A percentile compares a stretch with the other conserved stretches of the same genome.
These are phyloP conservation scores for Grus americana DNA, from an alignment of 2,113 vertebrate species.

Conservation along the genomic window DNA sequence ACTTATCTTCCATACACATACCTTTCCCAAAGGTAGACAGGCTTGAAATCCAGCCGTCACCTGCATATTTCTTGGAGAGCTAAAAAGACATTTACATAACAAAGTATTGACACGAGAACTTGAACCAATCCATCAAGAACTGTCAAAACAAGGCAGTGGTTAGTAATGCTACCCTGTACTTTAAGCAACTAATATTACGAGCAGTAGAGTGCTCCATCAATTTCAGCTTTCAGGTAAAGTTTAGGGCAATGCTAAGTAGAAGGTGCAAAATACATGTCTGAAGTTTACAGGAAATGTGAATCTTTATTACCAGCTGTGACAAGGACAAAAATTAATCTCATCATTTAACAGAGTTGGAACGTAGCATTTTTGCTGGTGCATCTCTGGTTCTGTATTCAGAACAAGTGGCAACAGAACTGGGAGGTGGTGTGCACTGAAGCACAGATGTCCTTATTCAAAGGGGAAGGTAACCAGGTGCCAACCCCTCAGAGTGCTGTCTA, in stretches of 20 bases:
- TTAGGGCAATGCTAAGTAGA: background rate
- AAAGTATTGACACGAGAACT: background rate
- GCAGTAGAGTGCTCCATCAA: background rate
- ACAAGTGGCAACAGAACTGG: background rate
- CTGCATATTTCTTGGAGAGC: background rate
- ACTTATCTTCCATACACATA: background rate
- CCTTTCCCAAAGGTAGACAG: background rate
- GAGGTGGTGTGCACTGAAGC: fast-evolving
- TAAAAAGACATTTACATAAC: background rate
- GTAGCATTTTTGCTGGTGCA: background rate
- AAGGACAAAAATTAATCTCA: background rate
- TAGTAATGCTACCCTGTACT: background rate
- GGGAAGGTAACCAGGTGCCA: background rate
- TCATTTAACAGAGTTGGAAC: background rate
- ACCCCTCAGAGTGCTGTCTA: background rate
- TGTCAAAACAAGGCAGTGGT: background rate
- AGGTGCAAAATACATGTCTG: background rate
- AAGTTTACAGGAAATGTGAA: background rate
- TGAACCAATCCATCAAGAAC: background rate
- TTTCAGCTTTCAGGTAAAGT: background rate
- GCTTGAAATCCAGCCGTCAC: background rate
- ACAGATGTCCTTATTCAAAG: background rate
- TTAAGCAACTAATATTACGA: background rate
- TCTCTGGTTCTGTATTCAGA: background rate
- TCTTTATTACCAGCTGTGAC: background rate